Base-by-base conservation (phyloP, 2,113 vertebrate species). In the Cebus imitator region DNA sequence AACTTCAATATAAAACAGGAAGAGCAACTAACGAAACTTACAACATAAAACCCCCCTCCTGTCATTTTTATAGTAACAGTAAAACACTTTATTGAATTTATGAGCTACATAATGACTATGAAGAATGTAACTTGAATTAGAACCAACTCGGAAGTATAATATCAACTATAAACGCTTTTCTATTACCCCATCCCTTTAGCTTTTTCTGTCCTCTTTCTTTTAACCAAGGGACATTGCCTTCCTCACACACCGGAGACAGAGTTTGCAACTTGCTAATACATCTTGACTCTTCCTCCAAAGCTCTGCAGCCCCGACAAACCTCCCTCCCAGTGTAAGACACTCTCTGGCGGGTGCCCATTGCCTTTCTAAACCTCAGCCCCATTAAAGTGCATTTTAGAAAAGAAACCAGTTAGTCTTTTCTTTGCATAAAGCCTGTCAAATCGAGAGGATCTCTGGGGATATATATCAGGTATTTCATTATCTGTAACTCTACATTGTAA, bases 21-120 rank as follows among this genome's bases (percentile, higher is more conserved):
- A 99, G 98, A 98, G 98, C 98, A 98, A 99, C 98, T 98, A 98
- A 99, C 82, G 98, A 99, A 99, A 99, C 98, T 99, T 99, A 99
- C 97, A 99, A 98, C 98, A 99, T 99, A 99, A 99, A 99, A 98
- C 98, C 99, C 99, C 99, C 99, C 99, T 99, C 99, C 99, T 99
- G 99, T 99, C 99, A 99, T 98, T 98, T 99, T 99, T 99, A 99
- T 99, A 98, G 99, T 98, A 98, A 98, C 97, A 99, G 98, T 99
- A 99, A 99, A 99, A 99, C 98, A 99, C 98, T 99, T 99, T 99
- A 99, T 99, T 99, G 99, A 99, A 99, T 99, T 99, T 99, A 99
- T 98, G 99, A 98, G 98, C 98, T 99, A 98, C 99, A 98, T 99
- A 99, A 99, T 99, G 98, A 99, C 98, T 98, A 98, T 98, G 98